Evolutionary conservation across 2,888 invertebrate genomes (phyloP).

Genomic region (Himalopsyche tibetana): DNA sequence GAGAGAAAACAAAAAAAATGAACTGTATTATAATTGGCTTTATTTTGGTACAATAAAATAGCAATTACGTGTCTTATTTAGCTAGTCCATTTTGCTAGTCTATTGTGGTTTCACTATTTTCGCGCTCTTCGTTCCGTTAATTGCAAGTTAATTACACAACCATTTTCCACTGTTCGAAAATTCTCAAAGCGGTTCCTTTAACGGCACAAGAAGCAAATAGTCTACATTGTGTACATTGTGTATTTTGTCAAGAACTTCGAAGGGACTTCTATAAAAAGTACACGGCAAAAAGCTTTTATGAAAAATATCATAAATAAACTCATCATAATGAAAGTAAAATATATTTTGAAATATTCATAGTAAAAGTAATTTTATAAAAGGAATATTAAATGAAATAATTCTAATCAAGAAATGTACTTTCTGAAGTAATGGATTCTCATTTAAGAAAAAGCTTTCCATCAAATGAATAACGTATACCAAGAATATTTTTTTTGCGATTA

Average conservation of each 20-base stretch:
- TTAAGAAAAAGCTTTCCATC: too few relatives aligned
- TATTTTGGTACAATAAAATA: background rate
- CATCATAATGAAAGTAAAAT: too few relatives aligned
- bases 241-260: background rate
- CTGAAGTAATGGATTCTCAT: too few relatives aligned
- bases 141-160: conserved; percentile 54
- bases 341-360: too few relatives aligned
- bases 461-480: too few relatives aligned
- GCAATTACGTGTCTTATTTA: background rate
- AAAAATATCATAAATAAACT: too few relatives aligned
- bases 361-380: too few relatives aligned
- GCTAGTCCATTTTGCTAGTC: conserved; percentile 11
- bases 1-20: too few relatives aligned
- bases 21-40: background rate
- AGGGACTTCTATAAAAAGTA: background rate
- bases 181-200: conserved; percentile 28
- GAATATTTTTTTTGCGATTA: too few relatives aligned
- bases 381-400: too few relatives aligned
- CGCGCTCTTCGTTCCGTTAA: conserved; percentile 44
- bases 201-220: background rate
- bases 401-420: too few relatives aligned
- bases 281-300: too few relatives aligned
- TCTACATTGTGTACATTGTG: background rate
- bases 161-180: conserved; percentile 17
- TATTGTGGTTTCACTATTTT: conserved; percentile 22